Conservation (phyloP, 1,140 invertebrate genomes). For the Camponotus pennsylvanicus region DNA sequence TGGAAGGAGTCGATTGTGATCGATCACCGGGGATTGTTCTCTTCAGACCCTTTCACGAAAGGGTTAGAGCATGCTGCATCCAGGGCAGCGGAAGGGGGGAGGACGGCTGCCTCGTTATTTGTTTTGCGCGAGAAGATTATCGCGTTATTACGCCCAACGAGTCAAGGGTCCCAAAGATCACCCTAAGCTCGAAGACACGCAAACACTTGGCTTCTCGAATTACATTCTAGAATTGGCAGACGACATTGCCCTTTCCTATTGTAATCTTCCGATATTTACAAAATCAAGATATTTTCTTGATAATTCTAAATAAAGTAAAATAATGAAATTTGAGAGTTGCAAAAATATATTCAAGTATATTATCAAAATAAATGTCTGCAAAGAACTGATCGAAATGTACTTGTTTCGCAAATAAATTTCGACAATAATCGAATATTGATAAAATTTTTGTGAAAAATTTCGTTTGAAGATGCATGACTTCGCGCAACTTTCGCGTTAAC, state of each 20-base stretch:
- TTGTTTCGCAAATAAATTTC: constrained; percentile 17
- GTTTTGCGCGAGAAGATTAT: constrained; percentile 82
- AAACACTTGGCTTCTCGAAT: constrained; percentile 74
- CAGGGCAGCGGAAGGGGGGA: background rate
- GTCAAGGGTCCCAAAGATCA: constrained; percentile 72
- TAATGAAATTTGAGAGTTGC: background rate
- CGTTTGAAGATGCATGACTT: background rate
- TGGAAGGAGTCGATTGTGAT: constrained; percentile 79
- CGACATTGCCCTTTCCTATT: constrained; percentile 9
- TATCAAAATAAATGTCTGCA: background rate
- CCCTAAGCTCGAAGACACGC: constrained; percentile 62
- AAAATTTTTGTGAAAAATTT: constrained; percentile 25
- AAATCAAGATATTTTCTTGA: background rate
- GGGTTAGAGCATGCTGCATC: constrained; percentile 72
- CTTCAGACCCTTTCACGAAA: constrained; percentile 69
- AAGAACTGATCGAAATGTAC: background rate
- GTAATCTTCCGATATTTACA: constrained; percentile 63
- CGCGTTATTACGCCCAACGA: constrained; percentile 78
- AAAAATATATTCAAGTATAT: background rate
- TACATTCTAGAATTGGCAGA: constrained; percentile 69
- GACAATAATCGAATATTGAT: background rate
- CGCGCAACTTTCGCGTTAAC: background rate
- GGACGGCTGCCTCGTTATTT: constrained; percentile 73
- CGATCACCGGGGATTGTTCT: constrained; percentile 80
- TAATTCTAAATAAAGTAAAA: background rate